Conservation (phyloP, 2,113 vertebrate species). For the Thomomys bottae region DNA sequence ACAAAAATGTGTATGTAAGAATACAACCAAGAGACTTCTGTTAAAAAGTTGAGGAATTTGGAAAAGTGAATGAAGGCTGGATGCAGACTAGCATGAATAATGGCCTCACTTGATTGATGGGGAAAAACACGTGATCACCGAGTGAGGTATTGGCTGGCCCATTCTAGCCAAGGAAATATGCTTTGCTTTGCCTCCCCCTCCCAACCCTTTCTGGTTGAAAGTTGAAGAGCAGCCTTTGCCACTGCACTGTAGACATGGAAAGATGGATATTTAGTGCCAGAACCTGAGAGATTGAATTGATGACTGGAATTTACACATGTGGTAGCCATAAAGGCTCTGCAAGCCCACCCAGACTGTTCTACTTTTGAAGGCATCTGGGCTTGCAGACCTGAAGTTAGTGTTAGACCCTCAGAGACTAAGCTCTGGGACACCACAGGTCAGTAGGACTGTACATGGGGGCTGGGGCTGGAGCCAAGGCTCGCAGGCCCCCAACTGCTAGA, state of each 20-base stretch:
- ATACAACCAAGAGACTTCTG: background rate
- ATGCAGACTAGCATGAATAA: background rate
- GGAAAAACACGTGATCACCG: no score
- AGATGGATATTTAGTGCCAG: conserved; percentile 19
- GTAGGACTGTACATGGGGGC: background rate
- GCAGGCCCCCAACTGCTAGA: background rate
- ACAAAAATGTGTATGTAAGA: background rate
- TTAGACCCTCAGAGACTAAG: background rate
- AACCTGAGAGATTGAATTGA: conserved; percentile 32
- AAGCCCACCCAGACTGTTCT: conserved; percentile 67
- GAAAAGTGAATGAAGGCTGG: background rate
- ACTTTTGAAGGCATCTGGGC: conserved; percentile 22
- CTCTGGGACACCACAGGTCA: background rate
- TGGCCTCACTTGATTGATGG: background rate
- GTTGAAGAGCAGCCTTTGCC: background rate
- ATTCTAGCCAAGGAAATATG: background rate
- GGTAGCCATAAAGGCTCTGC: conserved; percentile 58
- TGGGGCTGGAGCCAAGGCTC: background rate
- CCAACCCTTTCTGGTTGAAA: background rate
- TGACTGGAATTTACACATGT: conserved; percentile 71
- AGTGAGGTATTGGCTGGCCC: background rate
- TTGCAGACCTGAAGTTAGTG: background rate
- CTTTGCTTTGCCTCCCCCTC: background rate
- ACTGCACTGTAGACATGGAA: background rate
- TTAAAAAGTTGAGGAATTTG: background rate